Conservation (phyloP, 2,797 vertebrate species). For the Ambastaia sidthimunki region DNA sequence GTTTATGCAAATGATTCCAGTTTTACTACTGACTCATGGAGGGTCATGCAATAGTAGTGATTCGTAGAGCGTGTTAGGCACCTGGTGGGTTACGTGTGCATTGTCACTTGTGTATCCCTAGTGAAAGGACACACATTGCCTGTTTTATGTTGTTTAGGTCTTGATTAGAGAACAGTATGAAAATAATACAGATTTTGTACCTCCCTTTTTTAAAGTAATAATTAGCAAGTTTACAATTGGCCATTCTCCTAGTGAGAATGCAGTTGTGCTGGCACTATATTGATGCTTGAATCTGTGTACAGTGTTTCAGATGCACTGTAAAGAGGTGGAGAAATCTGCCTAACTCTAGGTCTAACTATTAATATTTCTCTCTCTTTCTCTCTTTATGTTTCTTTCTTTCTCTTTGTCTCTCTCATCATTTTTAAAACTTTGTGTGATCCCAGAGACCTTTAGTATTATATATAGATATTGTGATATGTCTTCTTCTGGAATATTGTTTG, state of each 20-base stretch:
- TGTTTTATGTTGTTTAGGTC: slow-evolving; percentile 36
- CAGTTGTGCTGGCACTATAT: slow-evolving; percentile 46
- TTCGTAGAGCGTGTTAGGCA: slow-evolving; percentile 43
- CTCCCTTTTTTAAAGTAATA: slow-evolving; percentile 53
- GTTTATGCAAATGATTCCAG: slow-evolving; percentile 61
- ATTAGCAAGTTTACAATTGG: slow-evolving; percentile 55
- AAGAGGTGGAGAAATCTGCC: slow-evolving; percentile 49
- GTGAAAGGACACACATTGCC: slow-evolving; percentile 41
- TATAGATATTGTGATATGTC: slow-evolving; percentile 51
- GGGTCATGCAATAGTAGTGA: slow-evolving; percentile 63
- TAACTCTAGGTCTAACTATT: slow-evolving; percentile 45
- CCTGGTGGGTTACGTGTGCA: slow-evolving; percentile 32
- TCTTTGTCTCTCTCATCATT: slow-evolving; percentile 18
- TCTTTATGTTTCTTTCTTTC: slow-evolving; percentile 1
- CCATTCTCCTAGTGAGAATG: slow-evolving; percentile 49
- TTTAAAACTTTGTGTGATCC: slow-evolving; percentile 48
- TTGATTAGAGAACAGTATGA: slow-evolving; percentile 41
- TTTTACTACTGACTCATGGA: slow-evolving; percentile 50
- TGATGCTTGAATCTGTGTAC: slow-evolving; percentile 53
- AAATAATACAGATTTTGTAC: slow-evolving; percentile 59
- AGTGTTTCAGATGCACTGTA: slow-evolving; percentile 50
- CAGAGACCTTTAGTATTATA: slow-evolving; percentile 61
- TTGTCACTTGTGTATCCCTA: slow-evolving; percentile 53
- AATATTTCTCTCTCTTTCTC: slow-evolving; percentile 28
- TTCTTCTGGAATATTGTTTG: slow-evolving; percentile 47